Evolutionary conservation across 2,797 vertebrate genomes (phyloP), one percentile per base, ranked within the genome.

Genomic region (Nyctibius grandis): DNA sequence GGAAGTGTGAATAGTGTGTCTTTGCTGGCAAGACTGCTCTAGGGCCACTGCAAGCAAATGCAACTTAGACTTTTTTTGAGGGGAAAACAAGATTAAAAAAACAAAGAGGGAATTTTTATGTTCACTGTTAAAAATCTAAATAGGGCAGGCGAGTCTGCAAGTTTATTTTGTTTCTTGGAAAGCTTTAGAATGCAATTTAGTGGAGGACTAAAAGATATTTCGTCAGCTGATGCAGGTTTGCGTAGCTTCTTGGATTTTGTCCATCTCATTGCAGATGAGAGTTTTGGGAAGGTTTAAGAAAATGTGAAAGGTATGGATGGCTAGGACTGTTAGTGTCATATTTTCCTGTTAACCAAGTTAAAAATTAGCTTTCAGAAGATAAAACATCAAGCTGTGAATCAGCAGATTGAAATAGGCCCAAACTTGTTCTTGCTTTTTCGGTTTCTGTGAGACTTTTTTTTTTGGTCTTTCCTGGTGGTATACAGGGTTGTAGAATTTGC

Each of bases 401-500:
- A 65, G 5, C 2, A 38, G 44, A 79, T 36, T 26, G n/a, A 15
- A 81, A 86, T 85, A 87, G 33, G 11, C 25, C 25, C 15, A 44
- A 12, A 57, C n/a, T 44, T 83, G 21, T 33, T 88, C 34, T 53
- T 65, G 21, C 6, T 36, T 64, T 63, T 60, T 92, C 45, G 51
- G 26, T 80, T 75, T 74, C 40, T 79, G 40, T 96, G 63, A 88
- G 67, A 65, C 6, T 12, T 77, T 38, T 31, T 67, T 5, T 59
- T 68, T 70, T 82, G 47, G 29, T 56, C 54, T 56, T 47, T 40
- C 16, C 17, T 89, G 26, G 28, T 56, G 80, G 6, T 68, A 20
- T 85, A 36, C 95, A 99, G 99, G 82, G 99, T 99, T 96, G 99
- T 99, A 89, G 99, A 99, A 97, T 99, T 99, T 98, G 98, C 99